Evolutionary conservation across 2,797 vertebrate species (phyloP).

Genomic region (Catharus ustulatus): DNA sequence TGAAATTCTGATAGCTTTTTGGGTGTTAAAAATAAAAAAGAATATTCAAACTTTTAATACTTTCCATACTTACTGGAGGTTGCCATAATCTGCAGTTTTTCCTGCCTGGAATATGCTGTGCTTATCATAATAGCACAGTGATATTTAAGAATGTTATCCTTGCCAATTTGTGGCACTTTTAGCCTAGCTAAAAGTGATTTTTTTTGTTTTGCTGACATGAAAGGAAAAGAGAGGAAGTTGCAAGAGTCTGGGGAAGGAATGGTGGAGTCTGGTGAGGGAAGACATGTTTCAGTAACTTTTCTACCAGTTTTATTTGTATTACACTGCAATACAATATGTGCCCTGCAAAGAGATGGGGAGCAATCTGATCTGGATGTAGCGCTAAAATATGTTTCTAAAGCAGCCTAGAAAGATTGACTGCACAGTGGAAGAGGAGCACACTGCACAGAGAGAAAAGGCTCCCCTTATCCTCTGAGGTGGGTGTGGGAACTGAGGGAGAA

Average conservation of each 20-base stretch:
- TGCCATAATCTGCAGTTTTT: slow-evolving; percentile 54
- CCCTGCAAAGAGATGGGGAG: not conserved
- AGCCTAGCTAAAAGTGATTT: slow-evolving; percentile 13
- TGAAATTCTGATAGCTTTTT: slow-evolving; percentile 62
- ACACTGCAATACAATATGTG: fast-evolving
- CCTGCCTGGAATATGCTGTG: slow-evolving; percentile 10
- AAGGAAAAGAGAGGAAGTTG: not conserved
- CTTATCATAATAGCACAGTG: slow-evolving; percentile 63
- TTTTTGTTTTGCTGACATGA: slow-evolving; percentile 43
- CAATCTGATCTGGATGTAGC: not conserved
- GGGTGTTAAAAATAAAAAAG: not conserved
- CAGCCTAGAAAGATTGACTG: not conserved
- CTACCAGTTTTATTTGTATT: not conserved
- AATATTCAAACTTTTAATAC: slow-evolving; percentile 49
- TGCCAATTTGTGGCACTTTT: not conserved
- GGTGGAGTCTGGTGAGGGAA: not conserved
- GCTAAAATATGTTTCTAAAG: not conserved
- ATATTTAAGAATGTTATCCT: slow-evolving; percentile 51
- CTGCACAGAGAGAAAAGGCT: not conserved
- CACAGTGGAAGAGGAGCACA: not conserved
- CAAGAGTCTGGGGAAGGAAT: not conserved
- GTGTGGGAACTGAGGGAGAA: not conserved
- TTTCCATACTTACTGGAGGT: slow-evolving; percentile 14
- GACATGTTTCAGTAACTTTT: not conserved
- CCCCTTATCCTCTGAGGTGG: not conserved